Conservation (phyloP, 2,888 invertebrate genomes). For the Tipula confusa region DNA sequence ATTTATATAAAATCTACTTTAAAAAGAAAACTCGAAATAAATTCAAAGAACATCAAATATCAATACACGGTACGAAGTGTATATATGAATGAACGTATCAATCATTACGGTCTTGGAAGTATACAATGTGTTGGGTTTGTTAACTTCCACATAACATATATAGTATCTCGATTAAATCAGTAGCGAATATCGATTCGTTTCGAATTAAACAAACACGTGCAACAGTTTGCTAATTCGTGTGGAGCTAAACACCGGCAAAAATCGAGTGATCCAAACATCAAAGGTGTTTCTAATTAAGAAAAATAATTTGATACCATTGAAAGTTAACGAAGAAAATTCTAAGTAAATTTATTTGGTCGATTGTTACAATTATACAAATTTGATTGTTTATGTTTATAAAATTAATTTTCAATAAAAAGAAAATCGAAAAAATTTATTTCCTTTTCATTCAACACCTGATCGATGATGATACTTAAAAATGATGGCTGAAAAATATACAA, state of each 20-base stretch:
- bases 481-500: constrained; percentile 20
- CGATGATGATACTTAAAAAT: constrained; percentile 8
- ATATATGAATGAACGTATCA: constrained; percentile 12
- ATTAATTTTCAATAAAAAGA: neutral
- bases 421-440: constrained; percentile 25
- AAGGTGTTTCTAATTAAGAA: constrained; percentile 9
- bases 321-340: neutral
- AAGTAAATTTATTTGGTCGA: neutral
- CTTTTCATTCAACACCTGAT: constrained; percentile 6
- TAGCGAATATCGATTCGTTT: neutral
- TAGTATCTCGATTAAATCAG: neutral
- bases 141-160: neutral
- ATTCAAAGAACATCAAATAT: neutral
- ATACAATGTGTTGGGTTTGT: neutral
- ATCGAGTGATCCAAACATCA: neutral
- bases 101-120: neutral
- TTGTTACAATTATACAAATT: neutral
- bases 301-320: constrained; percentile 14
- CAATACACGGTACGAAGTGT: constrained; percentile 16
- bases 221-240: neutral
- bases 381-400: constrained; percentile 9
- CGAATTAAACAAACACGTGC: neutral
- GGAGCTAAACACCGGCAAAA: neutral
- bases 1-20: neutral
- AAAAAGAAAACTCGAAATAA: neutral